These are phyloP conservation scores for Campylomormyrus tamandua DNA, from an alignment of 2,113 vertebrate genomes.

Conservation along the genomic window DNA sequence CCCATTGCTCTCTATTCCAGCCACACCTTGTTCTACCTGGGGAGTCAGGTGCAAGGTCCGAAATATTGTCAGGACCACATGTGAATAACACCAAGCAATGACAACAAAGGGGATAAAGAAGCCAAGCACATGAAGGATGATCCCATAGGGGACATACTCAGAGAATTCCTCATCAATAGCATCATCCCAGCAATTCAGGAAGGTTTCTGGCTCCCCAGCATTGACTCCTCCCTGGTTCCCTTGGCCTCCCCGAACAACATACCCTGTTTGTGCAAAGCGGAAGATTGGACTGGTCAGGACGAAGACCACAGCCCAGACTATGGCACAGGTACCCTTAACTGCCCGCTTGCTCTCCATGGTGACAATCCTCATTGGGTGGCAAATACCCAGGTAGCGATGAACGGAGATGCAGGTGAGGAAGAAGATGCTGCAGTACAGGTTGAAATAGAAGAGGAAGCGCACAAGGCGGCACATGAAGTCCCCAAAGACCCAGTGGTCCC, in stretches of 20 bases:
- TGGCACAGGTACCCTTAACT: slow-evolving; percentile 58
- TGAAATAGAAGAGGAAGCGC: slow-evolving; percentile 74
- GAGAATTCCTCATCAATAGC: slow-evolving; percentile 65
- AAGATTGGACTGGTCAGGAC: slow-evolving; percentile 69
- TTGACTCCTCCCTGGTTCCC: slow-evolving; percentile 29
- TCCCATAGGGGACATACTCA: slow-evolving; percentile 67
- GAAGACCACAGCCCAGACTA: slow-evolving; percentile 70
- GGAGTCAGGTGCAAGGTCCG: slow-evolving; percentile 53
- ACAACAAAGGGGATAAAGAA: slow-evolving; percentile 69
- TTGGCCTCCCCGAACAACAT: slow-evolving; percentile 30
- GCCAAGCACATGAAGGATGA: slow-evolving; percentile 61
- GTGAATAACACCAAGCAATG: slow-evolving; percentile 74
- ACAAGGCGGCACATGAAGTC: slow-evolving; percentile 77
- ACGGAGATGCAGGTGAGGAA: slow-evolving; percentile 79
- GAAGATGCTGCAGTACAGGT: slow-evolving; percentile 75
- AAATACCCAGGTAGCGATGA: slow-evolving; percentile 70
- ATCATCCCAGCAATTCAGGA: slow-evolving; percentile 69
- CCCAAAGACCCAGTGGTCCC: slow-evolving; percentile 68
- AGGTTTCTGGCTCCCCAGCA: slow-evolving; percentile 29
- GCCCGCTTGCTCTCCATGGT: slow-evolving; percentile 62
- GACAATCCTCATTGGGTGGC: slow-evolving; percentile 67
- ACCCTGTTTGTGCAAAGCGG: slow-evolving; percentile 64
- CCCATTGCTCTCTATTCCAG: slow-evolving; percentile 36
- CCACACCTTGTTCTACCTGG: background rate
- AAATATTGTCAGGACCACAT: slow-evolving; percentile 64